Percentiles rank a stretch among this genome's conserved stretches.
Evolutionary conservation across 2,888 invertebrate genomes (phyloP).

Genomic region (Tromatobia lineatoria): DNA sequence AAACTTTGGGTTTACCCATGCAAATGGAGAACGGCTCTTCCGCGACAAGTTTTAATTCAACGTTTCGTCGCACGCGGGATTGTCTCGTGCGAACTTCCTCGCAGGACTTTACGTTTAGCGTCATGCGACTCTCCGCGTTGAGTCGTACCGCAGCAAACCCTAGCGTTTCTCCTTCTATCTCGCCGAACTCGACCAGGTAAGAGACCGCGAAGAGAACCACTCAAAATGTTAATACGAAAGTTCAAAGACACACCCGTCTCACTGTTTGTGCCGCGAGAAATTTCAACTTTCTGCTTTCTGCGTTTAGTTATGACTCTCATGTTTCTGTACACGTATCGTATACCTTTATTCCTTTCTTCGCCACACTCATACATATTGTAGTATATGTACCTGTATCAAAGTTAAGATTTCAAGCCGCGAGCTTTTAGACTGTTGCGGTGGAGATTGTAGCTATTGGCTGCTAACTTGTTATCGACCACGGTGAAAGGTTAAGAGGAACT

Average conservation of each 20-base stretch:
- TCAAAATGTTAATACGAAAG: conserved; percentile 80
- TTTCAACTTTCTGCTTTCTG: conserved; percentile 67
- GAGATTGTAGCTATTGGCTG: not conserved
- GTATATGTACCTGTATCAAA: conserved; percentile 6
- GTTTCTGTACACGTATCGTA: conserved; percentile 67
- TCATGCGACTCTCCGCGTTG: conserved; percentile 52
- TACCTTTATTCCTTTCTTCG: conserved; percentile 49
- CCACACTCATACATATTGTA: conserved; percentile 37
- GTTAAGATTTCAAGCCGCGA: not conserved
- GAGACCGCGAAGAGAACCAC: conserved; percentile 72
- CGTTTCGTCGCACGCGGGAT: conserved; percentile 72
- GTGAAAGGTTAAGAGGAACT: not conserved
- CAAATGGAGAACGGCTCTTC: conserved; percentile 71
- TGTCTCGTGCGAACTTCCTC: conserved; percentile 68
- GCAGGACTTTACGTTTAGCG: conserved; percentile 65
- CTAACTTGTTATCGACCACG: not conserved
- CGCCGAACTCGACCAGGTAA: conserved; percentile 56
- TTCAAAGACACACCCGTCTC: conserved; percentile 73
- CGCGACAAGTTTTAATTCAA: conserved; percentile 77
- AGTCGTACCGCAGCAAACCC: not conserved
- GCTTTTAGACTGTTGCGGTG: not conserved
- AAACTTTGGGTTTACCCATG: conserved; percentile 74
- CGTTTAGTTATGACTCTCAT: conserved; percentile 65
- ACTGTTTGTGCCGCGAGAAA: conserved; percentile 68
- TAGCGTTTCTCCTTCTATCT: not conserved